Base-by-base conservation (phyloP, 2,888 invertebrate species). In the Xestoiulus laeticollis region DNA sequence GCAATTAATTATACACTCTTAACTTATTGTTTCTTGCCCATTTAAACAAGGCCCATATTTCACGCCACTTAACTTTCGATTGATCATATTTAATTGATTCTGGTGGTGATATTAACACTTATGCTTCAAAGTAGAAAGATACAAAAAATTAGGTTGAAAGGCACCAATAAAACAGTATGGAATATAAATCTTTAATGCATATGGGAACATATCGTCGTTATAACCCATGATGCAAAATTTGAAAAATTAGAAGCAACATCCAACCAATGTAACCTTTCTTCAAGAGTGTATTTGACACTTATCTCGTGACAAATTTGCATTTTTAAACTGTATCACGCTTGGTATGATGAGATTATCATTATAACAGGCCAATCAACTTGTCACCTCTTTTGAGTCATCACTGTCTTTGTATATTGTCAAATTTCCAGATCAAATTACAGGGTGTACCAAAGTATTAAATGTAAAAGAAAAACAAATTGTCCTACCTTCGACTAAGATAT, bases 401-500 rank as follows among this genome's bases (percentile, higher is more conserved):
- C 38, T 38, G 38, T 38, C 38, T 38, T 38, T 5, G 38, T 38
- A 38, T 38, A 38, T 38, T 38, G 38, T 38, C 38, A 38, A 5
- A 38, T 38, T 38, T 38, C 8, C 38, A 38, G 38, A 38, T 8
- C 38, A 38, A 38, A 38, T 4, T 59, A 59, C 59, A 59, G 59
- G 59, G 22, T 8, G 22, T 3, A n/a, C 8, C 59, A 5, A 5
- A 38, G 6, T 8, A 38, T 8, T 38, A 38, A n/a, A 38, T 8
- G 38, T 38, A 8, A 38, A 38, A 38, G 5, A 38, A 8, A 5
- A 38, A 38, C 8, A 59, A 84, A 16, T 84, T 5, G n/a, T 16
- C 30, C 83, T 87, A 87, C 87, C 87, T 87, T 87, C 87, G 19
- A 87, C 87, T 43, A 87, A 16, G 43, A 87, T 22, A 22, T 83